Base-by-base conservation (phyloP, 2,888 invertebrate species). In the Ryuthela nishihirai region DNA sequence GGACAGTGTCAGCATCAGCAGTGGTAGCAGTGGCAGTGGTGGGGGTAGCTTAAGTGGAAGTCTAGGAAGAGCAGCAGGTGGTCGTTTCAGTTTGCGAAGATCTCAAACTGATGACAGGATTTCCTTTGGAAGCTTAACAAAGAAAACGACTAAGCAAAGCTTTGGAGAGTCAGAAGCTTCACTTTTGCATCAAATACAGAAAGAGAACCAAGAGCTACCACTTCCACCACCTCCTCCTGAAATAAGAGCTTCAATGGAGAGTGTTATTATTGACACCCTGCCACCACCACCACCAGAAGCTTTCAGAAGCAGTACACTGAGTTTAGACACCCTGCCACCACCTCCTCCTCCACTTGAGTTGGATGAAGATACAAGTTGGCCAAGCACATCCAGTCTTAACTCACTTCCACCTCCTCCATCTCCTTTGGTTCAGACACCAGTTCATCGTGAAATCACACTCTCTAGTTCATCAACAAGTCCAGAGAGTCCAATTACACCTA, bases 271-370 rank as follows among this genome's bases (percentile, higher is more conserved):
- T 12, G 73, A 80, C 10, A 83, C 84, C 1, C 76, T 84, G 18
- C 86, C 85, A 0, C 85, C 86, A 1, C 87, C 87, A 1, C 86
- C 87, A 0, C 80, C 81, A 1, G 58, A 59, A 42, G 61, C 55
- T 15, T 62, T 62, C 20, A 36, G 59, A 41, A 53, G 38, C n/a
- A 40, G 44, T 17, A 54, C 56, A 0, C 29, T 54, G 2, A 47
- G 40, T 24, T 34, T 65, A 17, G 66, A 67, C 25, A 35, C 52
- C 17, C 42, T 67, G 21, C 65, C 64, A n/a, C 70, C 70, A 5
- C 72, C 72, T 2, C 72, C 72, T 2, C 72, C 72, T 17, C 29
- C 29, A 18, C 58, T 62, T 5, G 41, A 44, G 36, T 50, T 48
- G 10, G 32, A 43, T 4, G 48, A 52, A 10, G 58, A 62, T 21